Base-by-base conservation (phyloP, 2,797 vertebrate species). In the Spheniscus humboldti region DNA sequence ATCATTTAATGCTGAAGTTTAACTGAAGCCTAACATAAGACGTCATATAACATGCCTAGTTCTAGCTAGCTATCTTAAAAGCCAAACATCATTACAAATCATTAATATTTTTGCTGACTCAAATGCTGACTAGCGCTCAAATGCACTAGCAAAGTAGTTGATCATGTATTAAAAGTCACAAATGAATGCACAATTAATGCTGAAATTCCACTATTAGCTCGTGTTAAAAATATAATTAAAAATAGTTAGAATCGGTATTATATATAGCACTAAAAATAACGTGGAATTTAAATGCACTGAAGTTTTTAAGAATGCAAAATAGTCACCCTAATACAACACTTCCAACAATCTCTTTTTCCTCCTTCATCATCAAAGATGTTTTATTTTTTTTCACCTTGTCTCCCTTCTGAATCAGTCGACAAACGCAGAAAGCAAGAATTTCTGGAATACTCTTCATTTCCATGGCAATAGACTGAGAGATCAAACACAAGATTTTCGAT, bases 401-500 rank as follows among this genome's bases (percentile, higher is more conserved):
- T 92, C 55, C 45, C 41, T 78, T 91, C 72, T 67, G 45, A 96
- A 92, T 48, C 47, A 94, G 52, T 52, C 19, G 63, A 37, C 57
- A 84, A 95, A 94, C 7, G 35, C 56, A 66, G 76, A 69, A 74
- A 92, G 43, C 25, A 93, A 76, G 75, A 95, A 91, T 56, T 85
- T 90, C 50, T 74, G 63, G 57, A 71, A 75, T 77, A 88, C 55
- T 66, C 50, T 82, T 95, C 22, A 97, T 94, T 96, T 95, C 88
- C 89, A 86, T 66, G 82, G 63, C 31, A 94, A 94, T 72, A 92
- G 67, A 83, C 13, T 79, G 47, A 96, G 35, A 92, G 57, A 89
- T 95, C 74, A 84, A 91, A 92, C 33, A 94, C 19, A 88, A 91
- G 31, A 56, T 69, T 87, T 80, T 92, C 39, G 85, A 68, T 63